Evolutionary conservation across 1,140 invertebrate genomes (phyloP).

Genomic region (Drosophila equinoxialis): DNA sequence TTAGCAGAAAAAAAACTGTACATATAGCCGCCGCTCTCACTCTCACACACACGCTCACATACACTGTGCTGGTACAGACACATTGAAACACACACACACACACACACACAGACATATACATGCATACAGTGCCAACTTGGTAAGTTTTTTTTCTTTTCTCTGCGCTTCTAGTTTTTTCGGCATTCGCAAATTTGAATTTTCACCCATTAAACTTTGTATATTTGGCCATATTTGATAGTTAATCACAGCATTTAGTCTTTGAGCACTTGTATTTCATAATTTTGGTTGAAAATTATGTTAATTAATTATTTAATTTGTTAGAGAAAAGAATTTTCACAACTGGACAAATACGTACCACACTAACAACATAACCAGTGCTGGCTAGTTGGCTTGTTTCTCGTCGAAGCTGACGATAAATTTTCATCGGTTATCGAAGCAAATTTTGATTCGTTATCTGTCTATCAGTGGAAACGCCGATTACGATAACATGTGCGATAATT

Average conservation of each 20-base stretch:
- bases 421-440: no score
- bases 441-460: no score
- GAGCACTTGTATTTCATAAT: slow-evolving; percentile 53
- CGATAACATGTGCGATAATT: no score
- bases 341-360: slow-evolving; percentile 71
- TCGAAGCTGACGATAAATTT: no score
- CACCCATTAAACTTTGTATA: slow-evolving; percentile 29
- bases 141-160: slow-evolving; percentile 55
- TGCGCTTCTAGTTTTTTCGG: slow-evolving; percentile 63
- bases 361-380: slow-evolving; percentile 69
- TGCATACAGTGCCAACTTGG: slow-evolving; percentile 50
- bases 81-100: slow-evolving; percentile 16
- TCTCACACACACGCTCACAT: slow-evolving; percentile 7
- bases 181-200: slow-evolving; percentile 45
- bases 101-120: slow-evolving; percentile 24
- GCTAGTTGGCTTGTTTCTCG: background rate
- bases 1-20: slow-evolving; percentile 63
- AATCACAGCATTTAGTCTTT: slow-evolving; percentile 31
- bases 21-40: slow-evolving; percentile 38
- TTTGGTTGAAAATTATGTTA: slow-evolving; percentile 57
- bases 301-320: slow-evolving; percentile 58
- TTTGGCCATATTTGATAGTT: slow-evolving; percentile 30
- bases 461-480: no score
- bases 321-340: slow-evolving; percentile 67
- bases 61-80: background rate